Base-by-base conservation (phyloP, 2,888 invertebrate species). In the Enoplolaimus lenunculus region DNA sequence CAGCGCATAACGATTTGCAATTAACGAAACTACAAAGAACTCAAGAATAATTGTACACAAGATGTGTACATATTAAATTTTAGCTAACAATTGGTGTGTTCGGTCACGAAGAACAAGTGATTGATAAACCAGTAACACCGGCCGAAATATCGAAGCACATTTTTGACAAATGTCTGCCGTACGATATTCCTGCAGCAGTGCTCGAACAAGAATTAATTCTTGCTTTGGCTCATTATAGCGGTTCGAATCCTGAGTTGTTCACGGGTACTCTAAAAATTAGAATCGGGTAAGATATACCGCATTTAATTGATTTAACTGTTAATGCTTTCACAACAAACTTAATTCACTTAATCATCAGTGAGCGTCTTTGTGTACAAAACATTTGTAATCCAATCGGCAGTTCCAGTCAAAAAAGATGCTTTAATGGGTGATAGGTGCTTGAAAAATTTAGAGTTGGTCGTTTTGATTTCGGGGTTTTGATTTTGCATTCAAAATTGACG, bases 51-150 rank as follows among this genome's bases (percentile, higher is more conserved):
- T n/a, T n/a, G n/a, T n/a, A n/a, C n/a, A n/a, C n/a, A n/a, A n/a
- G n/a, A n/a, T n/a, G n/a, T n/a, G n/a, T 62, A 31, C 7, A 62
- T 2, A 7, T 31, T 30, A 16, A 2, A 30, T n/a, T 73, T 60
- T 71, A 82, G 89, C 84, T 93, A 72, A 93, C 94, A 0, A 90
- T 95, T 1, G 95, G 95, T 34, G 91, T 94, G 70, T 90, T 92
- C 78, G 93, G 93, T 0, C 90, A 90, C 75, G 89, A 92, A 77
- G 97, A 97, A 83, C 91, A 91, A 0, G 90, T 92, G n/a, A 91
- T 98, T 78, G 93, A 93, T 82, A 93, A 94, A 79, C 98, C 98
- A 0, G 89, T 95, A 87, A 93, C 93, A 0, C 98, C 98, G 0
- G 88, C 89, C 1, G 95, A 95, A 84, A 92, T 98, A 70, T 89